Percentiles rank a stretch among this genome's conserved stretches.
phyloP scores from a whole-genome alignment of 2,113 vertebrate genomes.

The Lampris megalopsis region DNA sequence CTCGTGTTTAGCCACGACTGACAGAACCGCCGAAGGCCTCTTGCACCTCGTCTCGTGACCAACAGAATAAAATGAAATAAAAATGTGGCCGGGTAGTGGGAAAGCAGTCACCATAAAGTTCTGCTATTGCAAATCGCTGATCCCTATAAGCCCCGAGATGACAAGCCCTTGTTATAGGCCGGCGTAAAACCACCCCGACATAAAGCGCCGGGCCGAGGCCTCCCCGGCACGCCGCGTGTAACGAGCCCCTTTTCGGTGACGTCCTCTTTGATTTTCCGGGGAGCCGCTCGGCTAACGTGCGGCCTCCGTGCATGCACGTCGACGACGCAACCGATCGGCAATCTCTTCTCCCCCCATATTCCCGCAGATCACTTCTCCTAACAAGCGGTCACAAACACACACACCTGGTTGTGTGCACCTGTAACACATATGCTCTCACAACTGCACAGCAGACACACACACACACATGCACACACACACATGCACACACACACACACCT shows the following conservation, averaged over 20 bases:
- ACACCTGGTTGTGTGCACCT: no score
- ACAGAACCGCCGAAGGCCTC: no score
- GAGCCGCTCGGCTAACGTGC: constrained; percentile 33
- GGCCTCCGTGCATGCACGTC: constrained; percentile 21
- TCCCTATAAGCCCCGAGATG: constrained; percentile 20
- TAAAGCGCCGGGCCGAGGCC: constrained; percentile 32
- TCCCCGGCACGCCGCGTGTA: constrained; percentile 30
- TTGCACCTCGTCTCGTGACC: no score
- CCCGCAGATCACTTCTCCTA: constrained; percentile 11
- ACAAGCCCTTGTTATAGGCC: constrained; percentile 52
- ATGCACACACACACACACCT: no score
- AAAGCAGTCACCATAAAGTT: constrained; percentile 16
- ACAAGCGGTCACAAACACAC: constrained; percentile 15
- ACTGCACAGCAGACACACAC: no score
- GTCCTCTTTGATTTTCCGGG: constrained; percentile 42
- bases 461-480: no score
- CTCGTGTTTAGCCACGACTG: no score
- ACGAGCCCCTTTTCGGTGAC: constrained; percentile 52
- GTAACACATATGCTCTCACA: no score
- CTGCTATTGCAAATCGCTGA: constrained; percentile 5
- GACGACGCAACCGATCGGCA: constrained; percentile 30
- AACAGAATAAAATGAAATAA: no score
- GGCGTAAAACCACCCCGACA: constrained; percentile 41
- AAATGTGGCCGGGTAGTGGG: background rate
- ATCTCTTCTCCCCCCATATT: constrained; percentile 47